phyloP scores from a whole-genome alignment of 2,113 vertebrate genomes.

The Tonatia bakeri region DNA sequence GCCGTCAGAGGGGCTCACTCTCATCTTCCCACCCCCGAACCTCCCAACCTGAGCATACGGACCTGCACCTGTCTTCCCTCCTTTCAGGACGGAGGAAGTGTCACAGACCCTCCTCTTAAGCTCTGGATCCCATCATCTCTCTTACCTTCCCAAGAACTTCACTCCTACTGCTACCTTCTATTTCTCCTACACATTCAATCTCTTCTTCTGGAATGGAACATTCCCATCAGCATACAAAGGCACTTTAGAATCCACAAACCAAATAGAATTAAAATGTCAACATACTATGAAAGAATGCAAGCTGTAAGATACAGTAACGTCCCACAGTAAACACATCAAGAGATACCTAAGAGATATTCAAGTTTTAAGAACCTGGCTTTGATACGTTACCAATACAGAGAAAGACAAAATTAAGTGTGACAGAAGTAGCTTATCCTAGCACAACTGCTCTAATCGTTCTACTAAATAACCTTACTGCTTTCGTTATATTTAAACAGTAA shows the following conservation, averaged over 20 bases:
- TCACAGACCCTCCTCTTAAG: background rate
- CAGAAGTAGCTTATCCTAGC: background rate
- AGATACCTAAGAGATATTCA: background rate
- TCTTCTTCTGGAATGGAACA: background rate
- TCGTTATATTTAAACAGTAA: background rate
- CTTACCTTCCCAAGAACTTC: background rate
- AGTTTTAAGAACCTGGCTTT: background rate
- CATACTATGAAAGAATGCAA: conserved; percentile 4
- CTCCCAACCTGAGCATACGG: background rate
- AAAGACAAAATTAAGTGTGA: background rate
- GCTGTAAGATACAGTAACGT: background rate
- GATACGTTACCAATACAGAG: background rate
- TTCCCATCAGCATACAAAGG: background rate
- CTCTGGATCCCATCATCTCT: background rate
- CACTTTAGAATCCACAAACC: background rate
- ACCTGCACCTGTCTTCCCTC: background rate
- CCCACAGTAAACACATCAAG: background rate
- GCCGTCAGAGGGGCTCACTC: background rate
- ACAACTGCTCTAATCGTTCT: background rate
- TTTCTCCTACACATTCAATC: background rate
- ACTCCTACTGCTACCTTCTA: background rate
- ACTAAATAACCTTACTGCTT: background rate
- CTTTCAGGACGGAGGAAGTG: background rate
- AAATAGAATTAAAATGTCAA: background rate
- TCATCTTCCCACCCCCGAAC: background rate